phyloP scores from a whole-genome alignment of 2,797 vertebrate genomes.

The Enteromius radiatus region DNA sequence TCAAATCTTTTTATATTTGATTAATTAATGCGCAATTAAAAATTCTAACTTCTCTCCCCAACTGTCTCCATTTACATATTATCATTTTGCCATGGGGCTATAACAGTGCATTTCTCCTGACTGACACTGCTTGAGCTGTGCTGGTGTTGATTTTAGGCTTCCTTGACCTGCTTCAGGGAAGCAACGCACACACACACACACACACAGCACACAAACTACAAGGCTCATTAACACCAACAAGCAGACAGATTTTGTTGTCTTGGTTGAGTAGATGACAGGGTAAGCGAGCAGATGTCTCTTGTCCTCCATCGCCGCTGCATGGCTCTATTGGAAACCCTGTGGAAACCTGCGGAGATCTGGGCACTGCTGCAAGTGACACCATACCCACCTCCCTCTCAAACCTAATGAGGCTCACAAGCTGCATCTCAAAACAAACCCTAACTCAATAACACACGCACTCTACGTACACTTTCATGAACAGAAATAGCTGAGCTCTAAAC shows the following conservation, averaged over 20 bases:
- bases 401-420: conserved; percentile 32
- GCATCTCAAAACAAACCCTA: not conserved
- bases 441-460: not conserved
- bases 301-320: conserved; percentile 65
- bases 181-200: conserved; percentile 10
- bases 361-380: conserved; percentile 61
- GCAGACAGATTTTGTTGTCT: conserved; percentile 52
- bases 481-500: not conserved
- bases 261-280: conserved; percentile 54
- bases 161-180: conserved; percentile 41
- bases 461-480: not conserved
- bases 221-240: conserved; percentile 56
- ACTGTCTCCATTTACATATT: not conserved
- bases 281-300: conserved; percentile 71
- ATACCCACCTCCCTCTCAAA: conserved; percentile 38
- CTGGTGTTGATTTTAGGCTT: conserved; percentile 30
- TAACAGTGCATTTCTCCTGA: not conserved
- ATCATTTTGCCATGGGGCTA: not conserved
- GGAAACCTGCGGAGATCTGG: conserved; percentile 11
- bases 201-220: conserved; percentile 20
- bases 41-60: not conserved
- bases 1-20: not conserved
- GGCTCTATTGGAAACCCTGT: conserved; percentile 59
- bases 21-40: not conserved
- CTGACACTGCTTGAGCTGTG: conserved; percentile 16